Evolutionary conservation across 2,113 vertebrate species (phyloP).

Genomic region (Tragelaphus imberbis): DNA sequence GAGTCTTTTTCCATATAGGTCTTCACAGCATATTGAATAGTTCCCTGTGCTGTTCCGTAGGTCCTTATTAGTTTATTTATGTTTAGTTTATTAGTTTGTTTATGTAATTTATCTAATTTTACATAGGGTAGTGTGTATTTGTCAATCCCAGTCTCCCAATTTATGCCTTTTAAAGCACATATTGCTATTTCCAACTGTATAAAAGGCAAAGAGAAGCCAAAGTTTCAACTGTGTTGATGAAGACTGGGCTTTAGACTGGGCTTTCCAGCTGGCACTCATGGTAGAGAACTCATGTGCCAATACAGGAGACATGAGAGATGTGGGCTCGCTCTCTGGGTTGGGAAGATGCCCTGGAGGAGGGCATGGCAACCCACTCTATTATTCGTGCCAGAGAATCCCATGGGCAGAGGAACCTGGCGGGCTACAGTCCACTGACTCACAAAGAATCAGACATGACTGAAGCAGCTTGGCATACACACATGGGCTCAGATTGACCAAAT

Average conservation of each 20-base stretch:
- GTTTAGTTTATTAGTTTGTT: neutral
- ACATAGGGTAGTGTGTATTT: neutral
- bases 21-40: neutral
- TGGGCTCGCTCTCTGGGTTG: neutral
- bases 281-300: neutral
- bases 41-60: neutral
- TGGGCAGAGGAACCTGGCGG: neutral
- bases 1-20: neutral
- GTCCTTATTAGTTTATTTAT: neutral
- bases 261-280: neutral
- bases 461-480: neutral
- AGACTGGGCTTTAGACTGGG: neutral
- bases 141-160: neutral
- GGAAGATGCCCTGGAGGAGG: neutral
- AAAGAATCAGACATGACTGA: neutral
- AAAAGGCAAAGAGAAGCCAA: neutral
- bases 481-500: neutral
- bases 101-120: neutral
- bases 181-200: neutral
- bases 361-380: neutral
- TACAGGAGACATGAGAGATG: neutral
- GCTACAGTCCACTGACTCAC: neutral
- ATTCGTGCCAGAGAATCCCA: neutral
- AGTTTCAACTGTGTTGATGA: neutral
- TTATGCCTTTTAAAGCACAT: neutral